phyloP scores from a whole-genome alignment of 1,140 invertebrate species.

The Trypoxylus dichotomus region DNA sequence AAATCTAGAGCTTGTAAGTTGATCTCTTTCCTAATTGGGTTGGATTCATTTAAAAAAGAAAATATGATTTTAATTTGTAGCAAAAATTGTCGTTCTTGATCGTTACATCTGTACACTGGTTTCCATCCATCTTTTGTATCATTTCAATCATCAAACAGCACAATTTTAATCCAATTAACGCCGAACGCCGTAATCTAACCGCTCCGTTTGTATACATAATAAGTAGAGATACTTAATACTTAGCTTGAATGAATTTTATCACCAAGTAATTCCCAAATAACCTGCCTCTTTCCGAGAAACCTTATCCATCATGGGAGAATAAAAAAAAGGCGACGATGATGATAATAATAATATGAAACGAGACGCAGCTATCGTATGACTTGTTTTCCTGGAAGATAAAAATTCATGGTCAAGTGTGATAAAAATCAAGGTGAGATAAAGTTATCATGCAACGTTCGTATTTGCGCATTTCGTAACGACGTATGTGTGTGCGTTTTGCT shows the following conservation, averaged over 20 bases:
- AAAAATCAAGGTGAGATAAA: conserved; percentile 23
- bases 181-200: too few relatives aligned
- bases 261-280: conserved; percentile 10
- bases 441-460: background rate
- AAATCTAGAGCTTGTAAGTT: too few relatives aligned
- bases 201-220: background rate
- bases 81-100: too few relatives aligned
- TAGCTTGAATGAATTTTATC: conserved; percentile 16
- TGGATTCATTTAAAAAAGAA: too few relatives aligned
- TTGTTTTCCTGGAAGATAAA: conserved; percentile 23
- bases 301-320: background rate
- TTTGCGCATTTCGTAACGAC: conserved; percentile 2
- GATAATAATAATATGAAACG: conserved; percentile 7
- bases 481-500: background rate
- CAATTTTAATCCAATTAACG: too few relatives aligned
- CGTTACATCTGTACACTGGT: too few relatives aligned
- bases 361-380: conserved; percentile 15
- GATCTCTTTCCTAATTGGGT: too few relatives aligned
- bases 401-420: conserved; percentile 23
- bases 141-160: too few relatives aligned
- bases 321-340: background rate
- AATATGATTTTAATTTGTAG: too few relatives aligned
- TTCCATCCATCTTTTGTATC: too few relatives aligned
- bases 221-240: background rate
- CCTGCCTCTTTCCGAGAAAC: conserved; percentile 14